phyloP scores from a whole-genome alignment of 2,797 vertebrate genomes.

The Hydrolagus colliei region DNA sequence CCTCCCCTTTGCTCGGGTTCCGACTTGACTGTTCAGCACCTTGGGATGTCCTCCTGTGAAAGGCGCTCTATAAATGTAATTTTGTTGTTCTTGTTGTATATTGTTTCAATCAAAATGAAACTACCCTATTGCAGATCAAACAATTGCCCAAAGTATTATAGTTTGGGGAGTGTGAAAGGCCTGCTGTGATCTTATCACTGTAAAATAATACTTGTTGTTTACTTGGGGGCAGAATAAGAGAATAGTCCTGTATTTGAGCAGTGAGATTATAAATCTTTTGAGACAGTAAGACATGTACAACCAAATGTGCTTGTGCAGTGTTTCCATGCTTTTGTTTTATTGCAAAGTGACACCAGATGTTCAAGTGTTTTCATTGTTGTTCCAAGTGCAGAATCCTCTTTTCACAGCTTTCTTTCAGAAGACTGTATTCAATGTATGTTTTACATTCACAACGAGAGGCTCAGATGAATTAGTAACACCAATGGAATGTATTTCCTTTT shows the following conservation, averaged over 20 bases:
- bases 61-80: too few relatives aligned
- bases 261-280: not conserved
- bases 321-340: not conserved
- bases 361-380: not conserved
- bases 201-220: not conserved
- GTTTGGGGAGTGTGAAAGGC: not conserved
- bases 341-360: not conserved
- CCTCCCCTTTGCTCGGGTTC: too few relatives aligned
- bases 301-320: not conserved
- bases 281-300: not conserved
- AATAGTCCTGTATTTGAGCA: not conserved
- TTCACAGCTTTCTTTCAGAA: too few relatives aligned
- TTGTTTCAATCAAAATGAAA: not conserved
- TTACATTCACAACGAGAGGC: too few relatives aligned
- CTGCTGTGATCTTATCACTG: not conserved
- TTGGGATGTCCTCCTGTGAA: too few relatives aligned
- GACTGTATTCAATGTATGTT: too few relatives aligned
- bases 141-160: not conserved
- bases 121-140: not conserved
- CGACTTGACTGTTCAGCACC: too few relatives aligned
- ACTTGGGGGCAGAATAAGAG: not conserved
- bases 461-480: not conserved
- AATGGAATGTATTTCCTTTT: not conserved
- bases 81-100: too few relatives aligned
- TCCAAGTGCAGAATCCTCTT: too few relatives aligned